Percentiles rank a stretch among this genome's conserved stretches.
phyloP scores from a whole-genome alignment of 2,113 vertebrate species.

The Petaurus breviceps region DNA sequence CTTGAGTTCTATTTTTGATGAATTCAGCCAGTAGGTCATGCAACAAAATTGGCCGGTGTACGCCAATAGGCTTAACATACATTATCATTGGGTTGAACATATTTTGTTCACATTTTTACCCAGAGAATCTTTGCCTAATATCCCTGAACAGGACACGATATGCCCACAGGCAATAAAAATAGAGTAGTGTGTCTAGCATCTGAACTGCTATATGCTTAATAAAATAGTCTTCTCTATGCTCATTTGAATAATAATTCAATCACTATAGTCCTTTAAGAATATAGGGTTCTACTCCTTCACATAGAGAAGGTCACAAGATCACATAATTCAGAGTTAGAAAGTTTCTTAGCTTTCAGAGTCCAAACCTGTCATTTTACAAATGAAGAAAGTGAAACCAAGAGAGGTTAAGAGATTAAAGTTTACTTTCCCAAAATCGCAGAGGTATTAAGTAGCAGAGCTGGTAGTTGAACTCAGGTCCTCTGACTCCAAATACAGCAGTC shows the following conservation, averaged over 20 bases:
- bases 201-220: neutral
- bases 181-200: constrained; percentile 7
- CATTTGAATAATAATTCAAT: neutral
- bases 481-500: neutral
- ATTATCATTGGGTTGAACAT: constrained; percentile 78
- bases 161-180: constrained; percentile 22
- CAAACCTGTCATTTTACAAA: neutral
- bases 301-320: neutral
- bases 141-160: constrained; percentile 66
- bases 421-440: neutral
- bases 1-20: constrained; percentile 82
- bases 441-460: neutral
- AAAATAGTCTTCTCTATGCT: neutral
- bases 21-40: constrained; percentile 84
- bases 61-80: constrained; percentile 81
- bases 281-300: neutral
- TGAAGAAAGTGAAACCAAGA: neutral
- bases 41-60: constrained; percentile 81
- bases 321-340: neutral
- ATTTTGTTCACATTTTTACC: constrained; percentile 74
- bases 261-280: neutral
- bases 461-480: neutral
- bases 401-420: neutral
- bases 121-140: constrained; percentile 71
- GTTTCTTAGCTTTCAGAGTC: neutral